Evolutionary conservation across 2,888 invertebrate species (phyloP).

Genomic region (Phaonia tiefii): DNA sequence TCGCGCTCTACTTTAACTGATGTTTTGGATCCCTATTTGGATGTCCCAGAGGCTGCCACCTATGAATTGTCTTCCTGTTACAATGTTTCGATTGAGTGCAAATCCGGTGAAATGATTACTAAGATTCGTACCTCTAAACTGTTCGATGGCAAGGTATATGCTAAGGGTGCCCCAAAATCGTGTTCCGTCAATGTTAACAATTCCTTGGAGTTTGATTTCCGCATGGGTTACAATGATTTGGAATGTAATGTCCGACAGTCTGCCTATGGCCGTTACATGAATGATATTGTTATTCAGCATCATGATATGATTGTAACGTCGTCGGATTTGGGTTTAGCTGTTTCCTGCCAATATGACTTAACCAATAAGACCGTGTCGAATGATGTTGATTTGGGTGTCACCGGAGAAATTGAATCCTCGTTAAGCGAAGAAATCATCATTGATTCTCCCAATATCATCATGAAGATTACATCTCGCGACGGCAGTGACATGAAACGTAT

Average conservation of each 20-base stretch:
- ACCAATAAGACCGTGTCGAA: constrained; percentile 96
- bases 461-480: constrained; percentile 94
- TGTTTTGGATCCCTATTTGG: constrained; percentile 94
- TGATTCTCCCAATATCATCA: constrained; percentile 96
- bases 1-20: constrained; percentile 93
- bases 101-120: constrained; percentile 95
- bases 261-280: constrained; percentile 90
- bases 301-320: constrained; percentile 97
- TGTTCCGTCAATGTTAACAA: constrained; percentile 94
- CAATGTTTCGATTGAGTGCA: constrained; percentile 96
- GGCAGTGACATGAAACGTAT: constrained; percentile 92
- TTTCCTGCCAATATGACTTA: constrained; percentile 96
- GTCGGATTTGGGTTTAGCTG: constrained; percentile 94
- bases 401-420: constrained; percentile 92
- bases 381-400: constrained; percentile 93
- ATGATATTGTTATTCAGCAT: constrained; percentile 96
- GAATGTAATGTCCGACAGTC: constrained; percentile 96
- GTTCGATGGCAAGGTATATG: constrained; percentile 97
- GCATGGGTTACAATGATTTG: constrained; percentile 94
- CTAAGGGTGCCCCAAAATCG: constrained; percentile 95
- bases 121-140: constrained; percentile 94
- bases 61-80: constrained; percentile 96
- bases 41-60: constrained; percentile 94
- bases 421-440: constrained; percentile 95
- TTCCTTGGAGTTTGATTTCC: constrained; percentile 93